Evolutionary conservation across 2,797 vertebrate genomes (phyloP), one percentile per base, ranked within the genome.

Genomic region (Luscinia luscinia): DNA sequence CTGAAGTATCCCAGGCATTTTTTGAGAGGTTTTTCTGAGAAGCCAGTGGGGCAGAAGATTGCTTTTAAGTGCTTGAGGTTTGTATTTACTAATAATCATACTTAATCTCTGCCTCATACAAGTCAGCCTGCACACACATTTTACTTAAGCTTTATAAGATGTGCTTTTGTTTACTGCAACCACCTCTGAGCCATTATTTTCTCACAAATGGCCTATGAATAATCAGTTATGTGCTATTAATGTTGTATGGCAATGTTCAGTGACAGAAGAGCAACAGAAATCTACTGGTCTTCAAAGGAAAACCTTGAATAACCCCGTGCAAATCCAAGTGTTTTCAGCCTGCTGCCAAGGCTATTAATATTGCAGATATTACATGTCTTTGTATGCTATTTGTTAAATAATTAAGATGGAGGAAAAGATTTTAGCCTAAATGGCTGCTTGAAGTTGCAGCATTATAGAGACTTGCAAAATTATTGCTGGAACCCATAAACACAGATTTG

Each of bases 311-410:
- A 93, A 96, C 74, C 84, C 41, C 8, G 3, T n/a, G 43, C 40
- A 92, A 88, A 78, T 64, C 52, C 74, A 59, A 92, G 18, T 79
- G 59, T 89, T 92, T 93, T 24, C 75, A 96, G 79, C 62, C 78
- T 87, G 72, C 87, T 12, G 1, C 57, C 16, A 9, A 51, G 81
- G 52, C 72, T 55, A 95, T 90, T 64, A 94, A 94, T 95, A 92
- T 80, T 93, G 90, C 78, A 95, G 57, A 17, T 93, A 90, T 92
- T 90, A 89, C 88, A 74, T 22, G 67, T 54, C 72, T 89, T 91
- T 87, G 72, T 54, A 57, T 40, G 72, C 49, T 75, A 85, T 91
- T 92, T 80, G 68, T 85, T 95, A 91, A 95, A 94, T 94, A 91
- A 94, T 96, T 94, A 27, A 96, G 51, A 32, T 57, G 30, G 16